A percentile compares a stretch with the other conserved stretches of the same genome.
These are phyloP conservation scores for Poecilia velifera DNA, from an alignment of 2,797 vertebrate genomes.

Conservation along the genomic window DNA sequence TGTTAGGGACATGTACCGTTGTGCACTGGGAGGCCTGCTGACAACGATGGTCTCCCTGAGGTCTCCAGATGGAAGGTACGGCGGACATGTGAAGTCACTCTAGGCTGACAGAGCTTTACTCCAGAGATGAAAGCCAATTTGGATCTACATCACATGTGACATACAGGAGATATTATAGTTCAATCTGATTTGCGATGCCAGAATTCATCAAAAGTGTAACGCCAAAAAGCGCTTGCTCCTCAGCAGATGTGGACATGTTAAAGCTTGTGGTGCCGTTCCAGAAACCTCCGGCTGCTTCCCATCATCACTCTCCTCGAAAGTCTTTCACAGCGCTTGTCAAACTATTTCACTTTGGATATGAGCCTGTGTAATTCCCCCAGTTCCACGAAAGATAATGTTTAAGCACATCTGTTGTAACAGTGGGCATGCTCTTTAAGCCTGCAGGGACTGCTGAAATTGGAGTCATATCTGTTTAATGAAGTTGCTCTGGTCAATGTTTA, in stretches of 20 bases:
- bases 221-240: conserved; percentile 11
- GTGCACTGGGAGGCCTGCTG: conserved; percentile 49
- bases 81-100: conserved; percentile 60
- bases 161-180: conserved; percentile 56
- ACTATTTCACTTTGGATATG: conserved; percentile 56
- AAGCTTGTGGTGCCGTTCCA: conserved; percentile 27
- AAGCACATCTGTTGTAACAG: conserved; percentile 55
- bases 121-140: conserved; percentile 66
- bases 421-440: conserved; percentile 57
- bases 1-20: conserved; percentile 38
- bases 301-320: conserved; percentile 53
- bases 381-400: conserved; percentile 57
- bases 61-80: conserved; percentile 31
- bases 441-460: conserved; percentile 51
- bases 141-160: conserved; percentile 68
- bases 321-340: conserved; percentile 55
- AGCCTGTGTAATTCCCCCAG: conserved; percentile 43
- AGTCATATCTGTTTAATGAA: conserved; percentile 76
- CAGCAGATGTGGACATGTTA: conserved; percentile 31
- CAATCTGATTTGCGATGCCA: conserved; percentile 67
- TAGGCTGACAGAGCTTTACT: conserved; percentile 46
- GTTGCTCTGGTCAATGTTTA: conserved; percentile 67
- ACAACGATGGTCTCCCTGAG: conserved; percentile 30
- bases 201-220: conserved; percentile 45
- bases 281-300: conserved; percentile 33